Evolutionary conservation across 2,888 invertebrate species (phyloP).

Genomic region (Aleiodes leptofemur): DNA sequence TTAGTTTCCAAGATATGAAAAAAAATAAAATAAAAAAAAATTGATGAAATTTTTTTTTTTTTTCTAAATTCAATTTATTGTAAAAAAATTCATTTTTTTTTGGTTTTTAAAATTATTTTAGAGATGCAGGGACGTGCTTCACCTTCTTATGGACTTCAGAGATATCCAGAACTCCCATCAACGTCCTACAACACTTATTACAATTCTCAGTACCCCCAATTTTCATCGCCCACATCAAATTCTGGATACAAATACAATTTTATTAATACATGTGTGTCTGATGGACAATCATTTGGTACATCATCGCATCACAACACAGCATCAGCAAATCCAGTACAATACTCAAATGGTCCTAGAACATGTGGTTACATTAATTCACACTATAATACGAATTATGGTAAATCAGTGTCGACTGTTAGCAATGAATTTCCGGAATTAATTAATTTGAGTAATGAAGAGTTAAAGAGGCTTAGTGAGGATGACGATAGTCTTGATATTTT

Average conservation of each 20-base stretch:
- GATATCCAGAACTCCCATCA: constrained; percentile 66
- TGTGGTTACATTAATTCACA: constrained; percentile 66
- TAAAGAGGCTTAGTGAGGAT: constrained; percentile 83
- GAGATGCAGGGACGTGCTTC: constrained; percentile 70
- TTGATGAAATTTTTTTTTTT: neutral
- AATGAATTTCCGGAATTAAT: constrained; percentile 77
- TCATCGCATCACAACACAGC: constrained; percentile 62
- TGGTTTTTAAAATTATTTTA: constrained; percentile 45
- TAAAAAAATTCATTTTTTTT: too few relatives aligned
- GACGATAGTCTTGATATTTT: constrained; percentile 85
- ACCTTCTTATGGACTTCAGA: constrained; percentile 68
- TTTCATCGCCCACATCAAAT: constrained; percentile 67
- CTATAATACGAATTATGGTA: constrained; percentile 66
- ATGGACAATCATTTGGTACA: constrained; percentile 53
- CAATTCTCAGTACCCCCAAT: constrained; percentile 67
- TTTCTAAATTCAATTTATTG: neutral
- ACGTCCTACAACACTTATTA: constrained; percentile 70
- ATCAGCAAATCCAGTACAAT: constrained; percentile 62
- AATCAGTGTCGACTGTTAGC: constrained; percentile 62
- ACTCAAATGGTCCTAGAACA: constrained; percentile 65
- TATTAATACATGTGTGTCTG: constrained; percentile 59
- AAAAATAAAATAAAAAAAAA: neutral
- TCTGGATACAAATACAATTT: constrained; percentile 70
- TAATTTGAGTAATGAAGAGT: constrained; percentile 79
- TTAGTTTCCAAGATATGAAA: too few relatives aligned